phyloP scores from a whole-genome alignment of 2,113 vertebrate genomes.

The Antechinus stuartii region DNA sequence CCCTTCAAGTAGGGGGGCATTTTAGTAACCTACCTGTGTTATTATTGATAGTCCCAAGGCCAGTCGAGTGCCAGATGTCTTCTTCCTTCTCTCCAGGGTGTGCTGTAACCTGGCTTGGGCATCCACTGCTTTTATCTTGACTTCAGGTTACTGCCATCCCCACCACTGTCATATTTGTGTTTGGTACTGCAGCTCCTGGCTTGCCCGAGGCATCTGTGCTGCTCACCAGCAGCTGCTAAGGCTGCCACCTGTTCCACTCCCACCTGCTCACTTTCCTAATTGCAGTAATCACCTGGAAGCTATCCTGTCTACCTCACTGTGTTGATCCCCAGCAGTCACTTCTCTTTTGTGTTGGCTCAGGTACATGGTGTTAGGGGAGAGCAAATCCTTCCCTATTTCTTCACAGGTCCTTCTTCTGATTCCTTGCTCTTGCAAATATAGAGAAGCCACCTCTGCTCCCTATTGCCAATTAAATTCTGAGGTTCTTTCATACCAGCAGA shows the following conservation, averaged over 20 bases:
- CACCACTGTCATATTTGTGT: background rate
- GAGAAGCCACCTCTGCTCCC: background rate
- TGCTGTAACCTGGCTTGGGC: background rate
- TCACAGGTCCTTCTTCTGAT: background rate
- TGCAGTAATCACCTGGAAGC: background rate
- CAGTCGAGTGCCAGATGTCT: background rate
- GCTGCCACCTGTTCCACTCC: background rate
- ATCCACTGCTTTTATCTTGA: background rate
- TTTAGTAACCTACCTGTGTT: background rate
- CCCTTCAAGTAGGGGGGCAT: background rate
- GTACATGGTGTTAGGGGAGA: background rate
- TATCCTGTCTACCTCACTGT: background rate
- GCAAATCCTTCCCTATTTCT: background rate
- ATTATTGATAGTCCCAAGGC: background rate
- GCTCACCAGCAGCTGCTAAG: background rate
- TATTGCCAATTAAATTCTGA: background rate
- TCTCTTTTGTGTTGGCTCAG: background rate
- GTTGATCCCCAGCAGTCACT: background rate
- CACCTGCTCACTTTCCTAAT: background rate
- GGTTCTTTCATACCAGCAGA: background rate
- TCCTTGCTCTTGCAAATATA: background rate
- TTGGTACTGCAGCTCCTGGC: background rate
- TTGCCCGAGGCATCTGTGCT: background rate
- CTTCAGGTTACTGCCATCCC: background rate
- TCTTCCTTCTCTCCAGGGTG: background rate